Base-by-base conservation (phyloP, 2,113 vertebrate genomes). In the Galeopterus variegatus region DNA sequence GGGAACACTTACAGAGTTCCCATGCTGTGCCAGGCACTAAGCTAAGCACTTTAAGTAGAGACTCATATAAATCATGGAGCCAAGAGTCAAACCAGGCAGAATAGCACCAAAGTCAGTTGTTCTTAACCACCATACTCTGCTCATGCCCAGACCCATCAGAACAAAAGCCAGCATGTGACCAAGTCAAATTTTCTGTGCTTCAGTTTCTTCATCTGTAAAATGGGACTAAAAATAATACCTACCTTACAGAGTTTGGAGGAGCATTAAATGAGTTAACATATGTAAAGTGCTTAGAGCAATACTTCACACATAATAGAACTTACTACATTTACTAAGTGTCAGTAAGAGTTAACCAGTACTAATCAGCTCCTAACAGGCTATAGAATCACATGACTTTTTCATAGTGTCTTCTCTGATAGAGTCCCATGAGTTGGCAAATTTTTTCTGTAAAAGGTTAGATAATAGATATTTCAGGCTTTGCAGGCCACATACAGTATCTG, bases 381-480 rank as follows among this genome's bases (percentile, higher is more conserved):
- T 0, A 77, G 23, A 75, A 31, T 75, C 48, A 89, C 48, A 45
- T 2, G 4, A 64, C 14, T 13, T 76, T 76, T 90, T 58, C 41
- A 41, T 41, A 73, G 0, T 31, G 64, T 6, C 4, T 21, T 41
- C 88, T 95, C 86, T 88, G 31, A 72, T 21, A 76, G n/a, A 88
- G 58, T 36, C 56, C 62, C 50, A 65, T 18, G 1, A 18, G 5
- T 3, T 13, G 24, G 31, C 6, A 79, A 41, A 15, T 50, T 64
- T 93, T 92, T 94, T 80, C 58, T 45, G 33, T 84, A 50, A 60
- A 97, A 45, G 13, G 13, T 58, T 48, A 64, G 26, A 70, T 26
- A 45, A 58, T 58, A 76, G 93, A 89, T 67, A 86, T 14, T 95
- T 79, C 65, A 62, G n/a, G 24, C 26, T 93, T 81, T 80, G 28